Conservation (phyloP, 1,140 invertebrate genomes). For the Uloborus diversus region DNA sequence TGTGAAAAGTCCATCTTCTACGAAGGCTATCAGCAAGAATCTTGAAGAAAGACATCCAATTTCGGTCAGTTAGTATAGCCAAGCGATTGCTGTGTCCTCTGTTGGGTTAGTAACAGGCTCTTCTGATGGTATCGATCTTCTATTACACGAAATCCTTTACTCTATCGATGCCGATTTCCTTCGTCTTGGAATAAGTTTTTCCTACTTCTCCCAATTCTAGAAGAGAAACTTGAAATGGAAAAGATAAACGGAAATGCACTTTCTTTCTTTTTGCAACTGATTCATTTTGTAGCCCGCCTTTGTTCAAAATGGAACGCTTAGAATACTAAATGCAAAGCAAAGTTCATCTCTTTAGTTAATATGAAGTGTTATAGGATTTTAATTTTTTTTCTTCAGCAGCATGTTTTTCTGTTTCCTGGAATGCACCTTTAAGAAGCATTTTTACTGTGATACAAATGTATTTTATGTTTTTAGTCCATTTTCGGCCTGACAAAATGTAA, state of each 20-base stretch:
- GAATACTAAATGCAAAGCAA: too few relatives aligned
- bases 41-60: conserved; percentile 41
- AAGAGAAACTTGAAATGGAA: conserved; percentile 33
- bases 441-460: too few relatives aligned
- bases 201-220: conserved; percentile 22
- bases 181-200: conserved; percentile 29
- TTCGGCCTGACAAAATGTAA: too few relatives aligned
- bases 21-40: conserved; percentile 6
- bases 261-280: conserved; percentile 10
- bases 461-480: too few relatives aligned
- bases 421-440: too few relatives aligned
- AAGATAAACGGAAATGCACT: conserved; percentile 28
- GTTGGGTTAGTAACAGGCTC: conserved; percentile 41
- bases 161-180: conserved; percentile 37
- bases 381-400: too few relatives aligned
- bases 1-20: conserved; percentile 1
- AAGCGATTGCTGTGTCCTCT: conserved; percentile 19
- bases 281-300: too few relatives aligned
- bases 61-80: conserved; percentile 21
- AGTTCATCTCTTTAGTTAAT: too few relatives aligned
- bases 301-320: too few relatives aligned
- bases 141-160: conserved; percentile 19
- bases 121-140: conserved; percentile 24
- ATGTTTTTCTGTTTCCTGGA: too few relatives aligned
- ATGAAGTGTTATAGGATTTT: too few relatives aligned